phyloP scores from a whole-genome alignment of 23 tunicate species.

The Aplidium turbinatum region DNA sequence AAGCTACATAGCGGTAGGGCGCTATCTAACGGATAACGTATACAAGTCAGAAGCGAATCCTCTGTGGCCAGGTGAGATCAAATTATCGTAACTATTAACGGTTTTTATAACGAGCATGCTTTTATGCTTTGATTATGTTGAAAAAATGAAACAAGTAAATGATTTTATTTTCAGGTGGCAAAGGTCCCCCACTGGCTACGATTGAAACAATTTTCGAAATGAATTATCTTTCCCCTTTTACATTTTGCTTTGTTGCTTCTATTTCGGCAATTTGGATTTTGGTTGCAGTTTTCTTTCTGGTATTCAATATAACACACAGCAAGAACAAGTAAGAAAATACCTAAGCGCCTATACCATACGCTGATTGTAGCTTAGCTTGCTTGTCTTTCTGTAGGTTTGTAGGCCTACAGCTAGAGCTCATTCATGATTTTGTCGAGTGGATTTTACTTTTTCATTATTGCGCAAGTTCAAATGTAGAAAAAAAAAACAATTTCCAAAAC shows the following conservation, averaged over 20 bases:
- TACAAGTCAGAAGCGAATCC: no score
- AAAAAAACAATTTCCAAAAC: no score
- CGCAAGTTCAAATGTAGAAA: no score
- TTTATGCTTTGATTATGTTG: no score
- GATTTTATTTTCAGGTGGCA: neutral
- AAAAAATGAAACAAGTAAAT: no score
- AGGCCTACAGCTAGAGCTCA: no score
- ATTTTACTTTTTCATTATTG: no score
- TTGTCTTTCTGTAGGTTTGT: no score
- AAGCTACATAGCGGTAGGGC: constrained; percentile 4
- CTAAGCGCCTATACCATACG: no score
- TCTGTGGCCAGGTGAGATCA: constrained; percentile 33
- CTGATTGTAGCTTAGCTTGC: no score
- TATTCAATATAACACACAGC: constrained; percentile 22
- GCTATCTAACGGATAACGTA: neutral
- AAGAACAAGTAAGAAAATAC: constrained; percentile 21
- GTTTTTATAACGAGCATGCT: no score
- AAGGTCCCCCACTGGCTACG: constrained; percentile 12
- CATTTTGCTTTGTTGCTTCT: neutral
- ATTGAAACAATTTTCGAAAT: constrained; percentile 15
- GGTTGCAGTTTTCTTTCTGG: constrained; percentile 14
- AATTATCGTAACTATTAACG: neutral
- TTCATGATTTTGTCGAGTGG: no score
- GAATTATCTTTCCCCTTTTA: constrained; percentile 11
- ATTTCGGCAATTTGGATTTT: constrained; percentile 3